phyloP scores from a whole-genome alignment of 2,797 vertebrate species.

The Muraenolepis orangiensis region DNA sequence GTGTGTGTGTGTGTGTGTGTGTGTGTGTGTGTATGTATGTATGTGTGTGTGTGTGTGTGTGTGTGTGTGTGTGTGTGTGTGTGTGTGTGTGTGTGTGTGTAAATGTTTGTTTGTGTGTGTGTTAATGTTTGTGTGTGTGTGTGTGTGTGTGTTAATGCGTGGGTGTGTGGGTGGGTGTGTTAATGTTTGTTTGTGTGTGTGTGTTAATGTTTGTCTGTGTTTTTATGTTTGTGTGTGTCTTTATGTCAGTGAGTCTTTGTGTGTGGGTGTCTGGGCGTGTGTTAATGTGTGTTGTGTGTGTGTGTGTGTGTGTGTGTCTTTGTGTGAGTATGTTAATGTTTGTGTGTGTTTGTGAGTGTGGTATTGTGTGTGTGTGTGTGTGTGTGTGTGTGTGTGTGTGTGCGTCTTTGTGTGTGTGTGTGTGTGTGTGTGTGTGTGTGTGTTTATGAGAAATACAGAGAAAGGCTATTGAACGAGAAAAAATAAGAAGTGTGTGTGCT shows the following conservation, averaged over 20 bases:
- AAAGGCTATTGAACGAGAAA: too few species aligned
- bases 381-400: too few species aligned
- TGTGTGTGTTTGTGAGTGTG: too few species aligned
- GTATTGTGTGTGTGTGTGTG: too few species aligned
- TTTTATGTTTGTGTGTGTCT: background rate
- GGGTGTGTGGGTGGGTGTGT: too few species aligned
- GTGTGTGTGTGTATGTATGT: background rate
- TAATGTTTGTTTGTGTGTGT: background rate
- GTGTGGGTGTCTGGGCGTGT: constrained; percentile 34
- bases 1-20: background rate
- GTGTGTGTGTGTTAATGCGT: too few species aligned
- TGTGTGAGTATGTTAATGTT: too few species aligned
- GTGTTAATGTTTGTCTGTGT: background rate
- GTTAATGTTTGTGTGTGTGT: too few species aligned
- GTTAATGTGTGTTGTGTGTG: too few species aligned
- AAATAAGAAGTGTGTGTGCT: background rate
- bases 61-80: too few species aligned
- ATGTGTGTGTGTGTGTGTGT: too few species aligned
- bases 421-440: background rate
- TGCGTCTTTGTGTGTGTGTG: background rate
- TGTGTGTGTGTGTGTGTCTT: constrained; percentile 31
- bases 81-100: constrained; percentile 29
- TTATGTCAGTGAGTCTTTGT: constrained; percentile 10
- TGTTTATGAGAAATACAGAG: background rate
- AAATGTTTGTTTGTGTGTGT: too few species aligned